Conservation (phyloP, 2,888 invertebrate species). For the Elmis aenea region DNA sequence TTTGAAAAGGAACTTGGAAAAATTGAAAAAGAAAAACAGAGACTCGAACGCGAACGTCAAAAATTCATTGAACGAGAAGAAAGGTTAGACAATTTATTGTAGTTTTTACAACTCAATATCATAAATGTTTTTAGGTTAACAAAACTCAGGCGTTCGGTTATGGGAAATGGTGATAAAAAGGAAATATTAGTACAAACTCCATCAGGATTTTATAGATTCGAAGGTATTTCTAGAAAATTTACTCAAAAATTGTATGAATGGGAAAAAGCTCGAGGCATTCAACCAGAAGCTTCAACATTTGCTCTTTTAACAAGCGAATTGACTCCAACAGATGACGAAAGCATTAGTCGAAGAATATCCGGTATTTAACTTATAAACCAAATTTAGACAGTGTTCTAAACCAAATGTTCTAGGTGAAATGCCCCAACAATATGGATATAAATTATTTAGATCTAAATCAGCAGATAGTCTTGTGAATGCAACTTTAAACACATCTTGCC, state of each 20-base stretch:
- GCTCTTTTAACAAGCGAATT: slow-evolving; percentile 64
- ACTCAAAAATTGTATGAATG: slow-evolving; percentile 87
- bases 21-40: slow-evolving; percentile 57
- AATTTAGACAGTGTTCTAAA: slow-evolving; percentile 3
- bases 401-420: slow-evolving; percentile 10
- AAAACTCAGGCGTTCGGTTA: slow-evolving; percentile 55
- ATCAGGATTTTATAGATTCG: slow-evolving; percentile 77
- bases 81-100: slow-evolving; percentile 40
- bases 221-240: slow-evolving; percentile 83
- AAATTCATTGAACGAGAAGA: slow-evolving; percentile 63
- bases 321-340: too few species aligned
- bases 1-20: slow-evolving; percentile 56
- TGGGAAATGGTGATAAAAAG: slow-evolving; percentile 50
- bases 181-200: slow-evolving; percentile 80
- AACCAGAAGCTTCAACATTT: slow-evolving; percentile 80
- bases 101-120: slow-evolving; percentile 2
- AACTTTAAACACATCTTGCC: slow-evolving; percentile 41
- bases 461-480: slow-evolving; percentile 65
- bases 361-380: too few species aligned
- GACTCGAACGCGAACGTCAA: slow-evolving; percentile 56
- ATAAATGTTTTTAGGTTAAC: slow-evolving; percentile 45
- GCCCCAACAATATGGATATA: slow-evolving; percentile 8
- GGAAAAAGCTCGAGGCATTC: slow-evolving; percentile 84
- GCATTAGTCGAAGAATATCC: too few species aligned
- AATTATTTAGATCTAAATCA: slow-evolving; percentile 68